Conservation (phyloP, 2,113 vertebrate species). For the Corydoras sp. region DNA sequence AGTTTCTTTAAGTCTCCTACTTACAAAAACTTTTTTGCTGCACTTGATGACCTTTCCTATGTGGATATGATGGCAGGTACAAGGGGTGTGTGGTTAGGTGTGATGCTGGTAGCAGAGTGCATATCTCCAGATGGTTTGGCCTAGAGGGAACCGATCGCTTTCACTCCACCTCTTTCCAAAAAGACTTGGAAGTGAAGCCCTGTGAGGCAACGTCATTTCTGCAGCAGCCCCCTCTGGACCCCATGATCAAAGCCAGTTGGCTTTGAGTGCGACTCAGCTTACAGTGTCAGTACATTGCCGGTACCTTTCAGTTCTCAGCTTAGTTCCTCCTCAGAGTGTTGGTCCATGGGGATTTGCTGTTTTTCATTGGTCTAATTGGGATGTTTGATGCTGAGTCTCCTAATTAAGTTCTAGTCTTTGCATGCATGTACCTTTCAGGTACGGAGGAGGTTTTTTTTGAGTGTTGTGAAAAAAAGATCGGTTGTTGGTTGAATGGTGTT, state of each 20-base stretch:
- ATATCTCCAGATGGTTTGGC: constrained; percentile 57
- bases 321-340: neutral
- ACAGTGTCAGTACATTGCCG: neutral
- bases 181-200: constrained; percentile 37
- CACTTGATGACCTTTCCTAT: neutral
- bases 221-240: constrained; percentile 2
- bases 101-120: constrained; percentile 28
- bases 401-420: neutral
- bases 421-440: neutral
- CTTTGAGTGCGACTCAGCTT: neutral
- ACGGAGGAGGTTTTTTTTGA: no score
- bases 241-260: constrained; percentile 31
- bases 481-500: no score
- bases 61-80: constrained; percentile 53
- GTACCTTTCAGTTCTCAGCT: no score
- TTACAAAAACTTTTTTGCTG: neutral
- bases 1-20: no score
- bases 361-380: neutral
- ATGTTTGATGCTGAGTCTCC: neutral
- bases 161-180: constrained; percentile 37
- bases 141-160: constrained; percentile 42
- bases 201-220: constrained; percentile 28
- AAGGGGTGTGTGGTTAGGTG: constrained; percentile 27
- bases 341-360: neutral
- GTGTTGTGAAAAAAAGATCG: no score